phyloP scores from a whole-genome alignment of 2,888 invertebrate species.

The Thymelicus acteon region DNA sequence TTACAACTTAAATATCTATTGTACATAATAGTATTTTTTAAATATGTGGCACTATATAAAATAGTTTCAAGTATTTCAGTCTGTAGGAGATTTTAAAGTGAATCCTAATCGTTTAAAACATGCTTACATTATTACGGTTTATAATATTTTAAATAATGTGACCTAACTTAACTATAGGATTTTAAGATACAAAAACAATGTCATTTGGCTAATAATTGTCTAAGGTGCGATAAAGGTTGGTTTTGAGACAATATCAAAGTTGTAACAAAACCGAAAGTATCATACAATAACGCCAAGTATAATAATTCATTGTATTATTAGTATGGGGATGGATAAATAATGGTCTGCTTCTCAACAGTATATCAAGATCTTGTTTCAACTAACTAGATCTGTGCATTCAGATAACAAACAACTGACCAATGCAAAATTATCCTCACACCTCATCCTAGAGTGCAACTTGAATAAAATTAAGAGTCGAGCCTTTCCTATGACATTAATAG shows the following conservation, averaged over 20 bases:
- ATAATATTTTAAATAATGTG: not conserved
- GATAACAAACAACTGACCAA: not conserved
- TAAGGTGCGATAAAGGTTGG: not conserved
- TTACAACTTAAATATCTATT: conserved; percentile 32
- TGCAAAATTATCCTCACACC: too few species aligned
- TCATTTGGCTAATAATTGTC: not conserved
- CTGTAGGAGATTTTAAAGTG: conserved; percentile 28
- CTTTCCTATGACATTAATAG: too few species aligned
- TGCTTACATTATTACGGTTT: conserved; percentile 30
- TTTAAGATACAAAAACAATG: not conserved
- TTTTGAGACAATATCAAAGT: too few species aligned
- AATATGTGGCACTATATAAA: conserved; percentile 32
- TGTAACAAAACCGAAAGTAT: too few species aligned
- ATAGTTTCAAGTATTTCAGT: conserved; percentile 30
- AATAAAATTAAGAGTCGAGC: too few species aligned
- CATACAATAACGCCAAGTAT: too few species aligned
- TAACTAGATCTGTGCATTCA: not conserved
- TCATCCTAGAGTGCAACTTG: too few species aligned
- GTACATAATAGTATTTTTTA: conserved; percentile 40
- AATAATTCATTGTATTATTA: too few species aligned
- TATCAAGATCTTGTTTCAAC: not conserved
- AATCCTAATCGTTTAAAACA: conserved; percentile 8
- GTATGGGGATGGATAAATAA: too few species aligned
- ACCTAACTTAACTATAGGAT: not conserved
- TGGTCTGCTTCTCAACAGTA: too few species aligned